Base-by-base conservation (phyloP, 2,797 vertebrate genomes). In the Pempheris klunzingeri region DNA sequence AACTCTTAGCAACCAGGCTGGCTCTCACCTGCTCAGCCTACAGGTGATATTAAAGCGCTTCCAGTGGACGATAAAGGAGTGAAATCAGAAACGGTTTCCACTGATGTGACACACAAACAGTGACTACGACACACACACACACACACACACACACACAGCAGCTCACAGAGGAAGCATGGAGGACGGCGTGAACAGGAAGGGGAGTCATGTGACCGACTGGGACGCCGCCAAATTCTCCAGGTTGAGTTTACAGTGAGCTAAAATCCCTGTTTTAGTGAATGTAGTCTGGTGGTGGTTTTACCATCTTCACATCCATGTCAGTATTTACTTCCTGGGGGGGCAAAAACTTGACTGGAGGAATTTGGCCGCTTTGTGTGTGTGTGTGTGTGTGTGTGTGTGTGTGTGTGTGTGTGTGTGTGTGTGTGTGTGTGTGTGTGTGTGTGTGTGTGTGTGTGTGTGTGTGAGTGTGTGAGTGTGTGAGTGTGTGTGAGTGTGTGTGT, bases 151-250 rank as follows among this genome's bases (percentile, higher is more conserved):
- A 49, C 15, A 77, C 34, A 63, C 43, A 78, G 62, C 18, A 36
- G 49, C 55, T 26, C 28, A 52, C 54, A 58, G 41, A 4, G 50
- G 18, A 52, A 58, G 46, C 61, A 32, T 39, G 62, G 61, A 59
- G 61, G 63, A 43, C 43, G 1, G 26, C 70, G 15, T n/a, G 55
- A 54, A 75, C 54, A 52, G 66, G 61, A 46, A 61, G 39, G 36
- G 20, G 15, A 38, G 50, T 68, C 72, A 64, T 2, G 44, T 75
- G 77, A 79, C 63, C 7, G 77, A 79, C 63, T 5, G 12, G 9
- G 41, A 46, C 24, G 20, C 11, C 1, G 59, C 66, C 75, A 71
- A 52, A 75, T 47, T 30, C 38, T 38, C 57, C 55, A 41, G 66
- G 66, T 46, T 3, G 26, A 61, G 62, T 22, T 20, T 58, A n/a